Percentiles rank a stretch among this genome's conserved stretches.
Evolutionary conservation across 2,797 vertebrate genomes (phyloP).

Genomic region (Gadopsis bispinosus): DNA sequence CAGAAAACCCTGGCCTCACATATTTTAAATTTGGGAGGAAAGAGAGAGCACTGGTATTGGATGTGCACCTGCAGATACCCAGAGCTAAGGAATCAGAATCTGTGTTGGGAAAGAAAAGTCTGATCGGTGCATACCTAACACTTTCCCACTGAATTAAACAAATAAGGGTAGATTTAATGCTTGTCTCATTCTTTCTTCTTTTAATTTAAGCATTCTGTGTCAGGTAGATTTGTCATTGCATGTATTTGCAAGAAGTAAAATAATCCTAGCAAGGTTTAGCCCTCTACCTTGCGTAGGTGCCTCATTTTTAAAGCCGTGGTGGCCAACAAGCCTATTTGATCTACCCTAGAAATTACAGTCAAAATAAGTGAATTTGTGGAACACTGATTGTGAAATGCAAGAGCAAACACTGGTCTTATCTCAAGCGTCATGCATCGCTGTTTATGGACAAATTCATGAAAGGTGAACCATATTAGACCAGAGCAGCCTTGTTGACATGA

Average conservation of each 20-base stretch:
- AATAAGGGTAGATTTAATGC: neutral
- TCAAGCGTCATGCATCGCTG: neutral
- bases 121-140: neutral
- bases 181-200: neutral
- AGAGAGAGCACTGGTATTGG: neutral
- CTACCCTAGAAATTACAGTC: neutral
- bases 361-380: neutral
- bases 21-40: neutral
- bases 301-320: conserved; percentile 1
- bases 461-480: neutral
- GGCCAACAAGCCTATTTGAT: conserved; percentile 14
- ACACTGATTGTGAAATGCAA: neutral
- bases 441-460: conserved; percentile 3
- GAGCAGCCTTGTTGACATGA: neutral
- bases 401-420: conserved; percentile 16
- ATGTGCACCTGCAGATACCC: neutral
- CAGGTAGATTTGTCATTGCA: neutral
- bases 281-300: neutral
- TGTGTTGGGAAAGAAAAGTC: neutral
- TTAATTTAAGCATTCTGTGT: neutral
- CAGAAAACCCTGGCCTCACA: neutral
- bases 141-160: neutral
- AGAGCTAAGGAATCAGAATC: neutral
- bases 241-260: conserved; percentile 11
- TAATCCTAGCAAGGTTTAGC: conserved; percentile 20